These are phyloP conservation scores for Dryobotodes eremita DNA, from an alignment of 2,888 invertebrate species.

Conservation along the genomic window DNA sequence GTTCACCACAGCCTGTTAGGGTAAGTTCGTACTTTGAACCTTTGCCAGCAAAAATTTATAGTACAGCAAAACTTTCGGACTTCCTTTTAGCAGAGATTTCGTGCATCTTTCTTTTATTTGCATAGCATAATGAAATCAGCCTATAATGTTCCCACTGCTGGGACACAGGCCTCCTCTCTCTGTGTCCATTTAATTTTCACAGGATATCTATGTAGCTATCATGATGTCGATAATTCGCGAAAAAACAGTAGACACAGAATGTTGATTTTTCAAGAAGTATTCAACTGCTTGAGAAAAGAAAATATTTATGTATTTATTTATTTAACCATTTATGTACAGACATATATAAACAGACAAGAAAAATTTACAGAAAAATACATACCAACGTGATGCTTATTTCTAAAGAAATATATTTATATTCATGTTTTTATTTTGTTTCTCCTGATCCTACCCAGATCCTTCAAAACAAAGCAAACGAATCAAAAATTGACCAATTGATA, in stretches of 20 bases:
- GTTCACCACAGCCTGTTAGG: constrained; percentile 38
- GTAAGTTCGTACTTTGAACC: constrained; percentile 29
- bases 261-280: background rate
- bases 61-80: background rate
- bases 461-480: background rate
- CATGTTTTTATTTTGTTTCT: background rate
- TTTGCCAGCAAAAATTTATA: constrained; percentile 35
- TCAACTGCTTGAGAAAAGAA: background rate
- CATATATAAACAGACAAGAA: too few species aligned
- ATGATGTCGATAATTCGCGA: background rate
- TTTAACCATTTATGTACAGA: too few species aligned
- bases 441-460: background rate
- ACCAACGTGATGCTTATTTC: too few species aligned
- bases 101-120: background rate
- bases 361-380: too few species aligned
- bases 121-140: too few species aligned
- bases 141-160: too few species aligned
- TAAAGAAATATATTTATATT: too few species aligned
- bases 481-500: background rate
- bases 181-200: background rate
- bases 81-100: background rate
- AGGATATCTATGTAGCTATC: background rate
- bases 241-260: background rate
- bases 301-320: too few species aligned
- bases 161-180: too few species aligned